Evolutionary conservation across 2,888 invertebrate species (phyloP), one percentile per base, ranked within the genome.

Genomic region (Aporophyla nigra): DNA sequence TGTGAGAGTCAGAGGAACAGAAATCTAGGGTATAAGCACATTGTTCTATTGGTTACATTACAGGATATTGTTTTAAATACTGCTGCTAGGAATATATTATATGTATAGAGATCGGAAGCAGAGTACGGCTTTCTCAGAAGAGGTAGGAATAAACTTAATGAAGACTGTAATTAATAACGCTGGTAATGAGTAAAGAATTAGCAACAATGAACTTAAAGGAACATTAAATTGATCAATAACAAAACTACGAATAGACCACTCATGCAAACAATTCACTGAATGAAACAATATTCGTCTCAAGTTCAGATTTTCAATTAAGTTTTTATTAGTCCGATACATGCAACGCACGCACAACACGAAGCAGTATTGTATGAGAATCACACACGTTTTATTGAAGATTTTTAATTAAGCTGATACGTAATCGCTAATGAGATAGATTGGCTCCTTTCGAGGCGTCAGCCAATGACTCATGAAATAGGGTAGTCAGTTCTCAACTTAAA

Each of bases 281-380:
- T 70, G 56, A 66, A 69, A 69, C 43, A 10, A 12, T 53, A 63
- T 63, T 71, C 53, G 43, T 58, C 10, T 59, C 77, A 82, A 76
- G 82, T 82, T 81, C 82, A 81, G 33, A 33, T 81, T 72, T 76
- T 54, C 51, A 69, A 63, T 78, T 62, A 78, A 51, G 33, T 24
- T 16, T 73, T 78, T 83, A 82, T 54, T 61, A 10, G 33, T 3
- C 10, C 5, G 16, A 9, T n/a, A 21, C 83, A 79, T 59, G 74
- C 79, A 70, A 67, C 43, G 1, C 59, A 53, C 10, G 46, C 7
- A 80, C 43, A 27, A 67, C 74, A 78, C 63, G 71, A 82, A 56
- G 51, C 5, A n/a, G 24, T 56, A 75, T 68, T 77, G 63, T 69
- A 65, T 40, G 24, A 59, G 16, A 65, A 62, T 83, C 83, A n/a